phyloP scores from a whole-genome alignment of 2,113 vertebrate species.

The Oreochromis aureus region DNA sequence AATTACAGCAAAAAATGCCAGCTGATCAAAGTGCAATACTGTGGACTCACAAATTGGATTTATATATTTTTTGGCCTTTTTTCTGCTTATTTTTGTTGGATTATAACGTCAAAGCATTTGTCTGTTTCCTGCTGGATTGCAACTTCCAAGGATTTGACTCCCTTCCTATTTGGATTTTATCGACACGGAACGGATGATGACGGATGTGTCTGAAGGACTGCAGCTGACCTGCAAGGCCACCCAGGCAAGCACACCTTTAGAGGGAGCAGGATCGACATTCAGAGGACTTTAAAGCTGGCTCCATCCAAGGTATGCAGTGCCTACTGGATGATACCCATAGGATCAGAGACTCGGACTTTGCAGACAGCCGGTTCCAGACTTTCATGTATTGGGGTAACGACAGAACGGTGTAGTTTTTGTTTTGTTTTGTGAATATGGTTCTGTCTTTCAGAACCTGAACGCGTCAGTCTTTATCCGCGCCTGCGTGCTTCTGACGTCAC shows the following conservation, averaged over 20 bases:
- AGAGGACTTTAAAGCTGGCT: not conserved
- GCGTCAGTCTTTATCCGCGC: not conserved
- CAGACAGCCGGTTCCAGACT: not conserved
- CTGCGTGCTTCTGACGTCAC: constrained; percentile 20
- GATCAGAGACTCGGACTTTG: not conserved
- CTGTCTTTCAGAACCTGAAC: not conserved
- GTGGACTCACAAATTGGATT: not conserved
- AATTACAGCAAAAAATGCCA: not conserved
- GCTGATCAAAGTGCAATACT: not conserved
- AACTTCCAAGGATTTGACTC: not conserved
- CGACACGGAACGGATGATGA: not conserved
- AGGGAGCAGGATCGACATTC: not conserved
- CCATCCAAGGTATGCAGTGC: not conserved
- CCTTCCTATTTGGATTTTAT: not conserved
- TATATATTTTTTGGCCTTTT: not conserved
- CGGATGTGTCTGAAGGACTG: not conserved
- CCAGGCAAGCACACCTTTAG: not conserved
- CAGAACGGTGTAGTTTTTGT: not conserved
- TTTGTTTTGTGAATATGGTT: not conserved
- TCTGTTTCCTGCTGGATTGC: not conserved
- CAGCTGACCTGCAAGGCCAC: not conserved
- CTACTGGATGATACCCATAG: not conserved
- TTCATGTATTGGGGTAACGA: not conserved
- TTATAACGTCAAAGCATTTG: not conserved
- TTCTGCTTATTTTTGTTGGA: not conserved